Base-by-base conservation (phyloP, 2,888 invertebrate genomes). In the Agonum fuliginosum region DNA sequence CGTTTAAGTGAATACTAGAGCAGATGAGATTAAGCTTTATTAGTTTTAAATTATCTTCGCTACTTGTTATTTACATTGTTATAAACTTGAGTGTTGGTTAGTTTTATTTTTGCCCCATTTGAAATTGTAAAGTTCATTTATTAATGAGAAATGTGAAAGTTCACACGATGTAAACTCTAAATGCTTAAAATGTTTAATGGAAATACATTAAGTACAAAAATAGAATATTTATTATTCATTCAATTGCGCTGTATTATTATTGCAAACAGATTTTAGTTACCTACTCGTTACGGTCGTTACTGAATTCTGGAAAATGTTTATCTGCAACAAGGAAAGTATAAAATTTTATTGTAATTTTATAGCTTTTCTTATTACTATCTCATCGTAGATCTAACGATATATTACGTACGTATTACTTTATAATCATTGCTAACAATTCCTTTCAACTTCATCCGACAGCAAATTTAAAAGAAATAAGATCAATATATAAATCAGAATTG, bases 61-160 rank as follows among this genome's bases (percentile, higher is more conserved):
- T 54, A 54, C 54, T 48, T 54, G 54, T n/a, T 24, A 24, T 54
- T 54, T 48, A 48, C 48, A 48, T 48, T 48, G 20, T 48, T 48
- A 48, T 48, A 48, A 48, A 48, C 1, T 17, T 22, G 6, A 48
- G 48, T 48, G 37, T 37, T 37, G 6, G 20, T 20, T 10, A 46
- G 48, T 20, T 48, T 48, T 48, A 48, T 48, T 48, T 48, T 17
- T 20, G 1, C 0, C 10, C 48, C 48, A 20, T 48, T 48, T 20
- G 0, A 20, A 48, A 54, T 54, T 54, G 12, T 10, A 54, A 54
- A 24, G 54, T 54, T 54, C 54, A 54, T 22, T n/a, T 12, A 54
- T 24, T 54, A 24, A 43, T 22, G 20, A 24, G 22, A 24, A 54
- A 24, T 24, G 22, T 19, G 2, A 24, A 19, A 48, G 48, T 48